Evolutionary conservation across 2,113 vertebrate species (phyloP).

Genomic region (Connochaetes taurinus): DNA sequence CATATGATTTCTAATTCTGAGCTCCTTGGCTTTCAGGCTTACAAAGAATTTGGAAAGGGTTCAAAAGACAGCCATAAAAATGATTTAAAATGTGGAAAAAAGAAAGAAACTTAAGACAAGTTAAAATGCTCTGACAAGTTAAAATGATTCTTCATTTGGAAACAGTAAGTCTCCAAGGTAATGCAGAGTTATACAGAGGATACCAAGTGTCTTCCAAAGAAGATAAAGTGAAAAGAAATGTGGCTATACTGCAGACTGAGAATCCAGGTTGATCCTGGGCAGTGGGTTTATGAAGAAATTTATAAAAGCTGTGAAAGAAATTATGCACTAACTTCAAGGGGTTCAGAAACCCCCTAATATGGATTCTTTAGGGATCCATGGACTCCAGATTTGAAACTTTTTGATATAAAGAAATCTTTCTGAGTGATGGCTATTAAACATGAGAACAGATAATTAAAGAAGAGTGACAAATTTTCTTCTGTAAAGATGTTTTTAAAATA

Average conservation of each 20-base stretch:
- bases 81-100: neutral
- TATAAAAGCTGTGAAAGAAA: neutral
- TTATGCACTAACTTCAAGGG: neutral
- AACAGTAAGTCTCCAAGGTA: neutral
- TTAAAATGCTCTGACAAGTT: neutral
- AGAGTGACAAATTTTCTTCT: neutral
- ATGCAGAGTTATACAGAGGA: neutral
- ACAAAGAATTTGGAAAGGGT: neutral
- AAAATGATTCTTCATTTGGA: neutral
- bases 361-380: neutral
- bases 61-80: slow-evolving; percentile 4
- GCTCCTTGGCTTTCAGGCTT: neutral
- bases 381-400: neutral
- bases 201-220: neutral
- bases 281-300: neutral
- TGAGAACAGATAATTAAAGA: neutral
- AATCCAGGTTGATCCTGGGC: neutral
- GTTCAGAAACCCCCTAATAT: neutral
- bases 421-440: neutral
- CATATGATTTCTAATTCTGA: neutral
- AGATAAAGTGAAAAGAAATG: neutral
- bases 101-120: neutral
- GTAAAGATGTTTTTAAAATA: neutral
- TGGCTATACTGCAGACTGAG: neutral
- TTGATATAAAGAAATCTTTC: neutral